Percentiles rank a stretch among this genome's conserved stretches.
These are phyloP conservation scores for Catocala sponsa DNA, from an alignment of 2,888 invertebrate genomes.

Conservation along the genomic window DNA sequence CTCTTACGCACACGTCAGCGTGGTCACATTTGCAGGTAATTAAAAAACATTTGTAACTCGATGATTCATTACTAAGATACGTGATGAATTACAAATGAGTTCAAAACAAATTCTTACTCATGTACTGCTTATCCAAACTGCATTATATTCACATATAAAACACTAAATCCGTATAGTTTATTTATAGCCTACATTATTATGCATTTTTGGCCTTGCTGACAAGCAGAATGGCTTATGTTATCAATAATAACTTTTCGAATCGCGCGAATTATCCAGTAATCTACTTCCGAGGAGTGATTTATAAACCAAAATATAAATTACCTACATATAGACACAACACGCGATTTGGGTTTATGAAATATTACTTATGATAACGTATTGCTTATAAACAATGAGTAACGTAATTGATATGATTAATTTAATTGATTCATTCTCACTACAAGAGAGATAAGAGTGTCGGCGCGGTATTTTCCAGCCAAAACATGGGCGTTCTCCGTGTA, in stretches of 20 bases:
- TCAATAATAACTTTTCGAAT: conserved; percentile 21
- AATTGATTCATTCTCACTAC: conserved; percentile 14
- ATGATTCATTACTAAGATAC: conserved; percentile 35
- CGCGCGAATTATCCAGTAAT: conserved; percentile 22
- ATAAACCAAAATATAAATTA: conserved; percentile 30
- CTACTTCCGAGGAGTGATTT: conserved; percentile 36
- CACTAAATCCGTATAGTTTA: too few species aligned
- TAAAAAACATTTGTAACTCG: conserved; percentile 25
- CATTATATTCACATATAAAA: background rate
- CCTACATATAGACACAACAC: conserved; percentile 26
- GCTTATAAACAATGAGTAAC: conserved; percentile 48
- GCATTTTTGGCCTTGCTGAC: conserved; percentile 4
- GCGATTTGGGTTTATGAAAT: conserved; percentile 30
- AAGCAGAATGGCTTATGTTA: background rate
- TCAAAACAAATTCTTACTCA: too few species aligned
- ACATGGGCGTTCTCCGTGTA: conserved; percentile 51
- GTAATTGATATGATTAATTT: conserved; percentile 30
- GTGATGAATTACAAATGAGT: too few species aligned
- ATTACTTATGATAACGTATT: conserved; percentile 40
- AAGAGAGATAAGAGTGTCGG: conserved; percentile 31
- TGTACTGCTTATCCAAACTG: too few species aligned
- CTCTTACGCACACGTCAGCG: conserved; percentile 50
- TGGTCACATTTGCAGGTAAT: conserved; percentile 48
- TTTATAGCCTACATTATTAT: background rate
- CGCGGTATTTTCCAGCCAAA: conserved; percentile 55